Base-by-base conservation (phyloP, 2,797 vertebrate species). In the Mus spretus region DNA sequence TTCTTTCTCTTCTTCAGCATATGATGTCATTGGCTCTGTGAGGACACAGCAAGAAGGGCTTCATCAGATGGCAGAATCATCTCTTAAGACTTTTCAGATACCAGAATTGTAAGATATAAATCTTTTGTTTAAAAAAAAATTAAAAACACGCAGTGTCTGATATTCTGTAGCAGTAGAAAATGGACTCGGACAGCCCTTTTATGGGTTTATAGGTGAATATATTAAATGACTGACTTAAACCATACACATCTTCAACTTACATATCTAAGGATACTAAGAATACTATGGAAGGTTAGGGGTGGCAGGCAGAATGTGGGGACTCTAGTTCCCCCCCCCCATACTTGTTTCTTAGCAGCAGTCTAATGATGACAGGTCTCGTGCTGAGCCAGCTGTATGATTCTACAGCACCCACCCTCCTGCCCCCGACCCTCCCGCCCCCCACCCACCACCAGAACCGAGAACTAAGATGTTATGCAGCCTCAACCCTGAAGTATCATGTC, bases 331-430 rank as follows among this genome's bases (percentile, higher is more conserved):
- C 17, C 17, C 57, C 17, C 57, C 19, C 57, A 44, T 37, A 15
- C 53, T 13, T 89, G 0, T 67, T 40, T 55, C 90, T 57, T 59
- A 92, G 89, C 61, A 70, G 90, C 79, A 72, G 31, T 75, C 72
- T 63, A 59, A 0, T 9, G 57, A 77, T 1, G 47, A 57, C 10
- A 90, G 87, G 63, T 44, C 81, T 72, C 57, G 7, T 20, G 50
- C 75, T 3, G 44, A 87, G 63, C 91, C 89, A 72, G 89, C 34
- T 70, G 44, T 63, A 61, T 94, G 89, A 93, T 78, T 47, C 28
- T 20, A 67, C 61, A 13, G 20, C 44, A 6, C 14, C 47, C 20
- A 47, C 40, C 84, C 40, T 67, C 3, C 20, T 40, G 6, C 17
- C 12, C 26, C 47, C 26, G 0, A n/a, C 53, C 83, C 53, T 67